A percentile compares a stretch with the other conserved stretches of the same genome.
Conservation (phyloP, 2,797 vertebrate genomes). For the Gambusia yucatana region DNA sequence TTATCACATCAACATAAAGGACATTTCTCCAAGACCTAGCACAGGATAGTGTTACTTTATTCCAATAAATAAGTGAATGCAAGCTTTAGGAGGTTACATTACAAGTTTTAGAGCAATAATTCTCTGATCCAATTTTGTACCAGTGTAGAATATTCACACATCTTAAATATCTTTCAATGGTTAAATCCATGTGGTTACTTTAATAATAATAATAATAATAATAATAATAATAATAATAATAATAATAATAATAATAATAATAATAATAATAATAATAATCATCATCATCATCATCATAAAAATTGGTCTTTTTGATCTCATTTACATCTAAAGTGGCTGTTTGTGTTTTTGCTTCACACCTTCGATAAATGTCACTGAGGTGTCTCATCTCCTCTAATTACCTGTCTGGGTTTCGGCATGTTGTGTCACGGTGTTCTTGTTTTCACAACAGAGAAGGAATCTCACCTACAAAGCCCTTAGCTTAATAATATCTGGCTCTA, state of each 20-base stretch:
- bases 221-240: not conserved
- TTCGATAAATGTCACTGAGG: not conserved
- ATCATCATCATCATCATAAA: too few species aligned
- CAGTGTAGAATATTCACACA: not conserved
- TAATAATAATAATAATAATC: too few species aligned
- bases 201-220: not conserved
- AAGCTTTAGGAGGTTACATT: not conserved
- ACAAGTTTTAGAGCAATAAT: not conserved
- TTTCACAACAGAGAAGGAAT: slow-evolving; percentile 26
- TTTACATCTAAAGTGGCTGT: slow-evolving; percentile 19
- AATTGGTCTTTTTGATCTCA: not conserved
- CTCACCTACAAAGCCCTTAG: slow-evolving; percentile 25
- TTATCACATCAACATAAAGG: not conserved
- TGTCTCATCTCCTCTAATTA: slow-evolving; percentile 30
- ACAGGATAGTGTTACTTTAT: not conserved
- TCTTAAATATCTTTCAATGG: not conserved
- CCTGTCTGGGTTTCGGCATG: slow-evolving; percentile 10
- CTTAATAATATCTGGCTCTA: slow-evolving; percentile 23
- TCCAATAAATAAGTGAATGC: not conserved
- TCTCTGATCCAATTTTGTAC: not conserved
- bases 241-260: too few species aligned
- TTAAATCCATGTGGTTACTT: not conserved
- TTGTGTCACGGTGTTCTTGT: slow-evolving; percentile 35
- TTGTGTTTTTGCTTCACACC: slow-evolving; percentile 10
- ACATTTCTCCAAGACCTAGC: not conserved